Base-by-base conservation (phyloP, 1,140 invertebrate species). In the Leguminivora glycinivorella region DNA sequence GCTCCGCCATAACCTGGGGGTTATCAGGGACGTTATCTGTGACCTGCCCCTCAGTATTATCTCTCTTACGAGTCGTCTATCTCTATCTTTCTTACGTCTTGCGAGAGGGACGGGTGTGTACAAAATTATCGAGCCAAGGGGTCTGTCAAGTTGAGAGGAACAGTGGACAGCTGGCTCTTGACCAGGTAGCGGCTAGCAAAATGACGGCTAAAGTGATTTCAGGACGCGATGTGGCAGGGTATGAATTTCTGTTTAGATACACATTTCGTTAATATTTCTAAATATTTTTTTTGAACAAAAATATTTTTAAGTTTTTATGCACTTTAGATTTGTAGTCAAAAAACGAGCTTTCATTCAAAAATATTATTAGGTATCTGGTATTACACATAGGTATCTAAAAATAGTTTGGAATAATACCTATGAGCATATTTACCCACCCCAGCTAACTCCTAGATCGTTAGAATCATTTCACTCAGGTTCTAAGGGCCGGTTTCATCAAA, bases 201-300 rank as follows among this genome's bases (percentile, higher is more conserved):
- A 87, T 88, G 88, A 78, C 81, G 72, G 87, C 86, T 12, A 52
- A 83, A 83, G 70, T 75, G 34, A 81, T 95, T 63, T 95, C 94
- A 52, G 95, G 95, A 74, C 94, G 93, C 40, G 92, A 93, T 81
- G 85, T 95, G 43, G 93, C 94, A 19, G 90, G 92, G 95, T 95
- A 94, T 43, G 40, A 14, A 43, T 43, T 43, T 17, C n/a, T n/a
- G 17, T 43, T 43, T 5, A 43, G 0, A 43, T 43, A 6, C 0
- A 43, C 0, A 43, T 17, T 43, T 4, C n/a, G 2, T 0, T 38
- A 38, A 34, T 6, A 38, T 38, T 38, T 3, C 34, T 14, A 2
- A 38, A 3, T 10, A 2, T 14, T 14, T 0, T 38, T 38, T 9
- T 12, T 38, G 2, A 0, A 38, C 34, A 38, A 2, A 1, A 1